phyloP scores from a whole-genome alignment of 53 echinoderm and acorn worm genomes.

The Apostichopus leukothele region DNA sequence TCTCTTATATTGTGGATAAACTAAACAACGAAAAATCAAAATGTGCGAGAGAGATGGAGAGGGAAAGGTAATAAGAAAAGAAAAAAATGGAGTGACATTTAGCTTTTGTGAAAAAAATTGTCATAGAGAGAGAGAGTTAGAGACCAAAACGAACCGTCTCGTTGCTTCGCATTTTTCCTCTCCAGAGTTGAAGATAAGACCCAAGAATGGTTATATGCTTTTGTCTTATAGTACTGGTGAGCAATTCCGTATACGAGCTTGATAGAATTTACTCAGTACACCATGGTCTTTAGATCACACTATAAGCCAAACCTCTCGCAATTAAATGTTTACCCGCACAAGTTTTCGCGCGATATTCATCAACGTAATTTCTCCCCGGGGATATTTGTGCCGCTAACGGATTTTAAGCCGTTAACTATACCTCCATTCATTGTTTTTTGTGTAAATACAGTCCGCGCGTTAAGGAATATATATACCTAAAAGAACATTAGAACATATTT shows the following conservation, averaged over 20 bases:
- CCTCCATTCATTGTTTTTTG: conserved; percentile 45
- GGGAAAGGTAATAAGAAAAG: background rate
- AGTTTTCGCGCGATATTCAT: conserved; percentile 38
- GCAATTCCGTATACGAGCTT: background rate
- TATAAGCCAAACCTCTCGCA: conserved; percentile 17
- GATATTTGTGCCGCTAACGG: conserved; percentile 45
- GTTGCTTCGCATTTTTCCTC: too few relatives aligned
- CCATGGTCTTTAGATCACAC: too few relatives aligned
- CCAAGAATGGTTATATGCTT: too few relatives aligned
- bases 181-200: too few relatives aligned
- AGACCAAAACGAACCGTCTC: too few relatives aligned
- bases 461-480: background rate
- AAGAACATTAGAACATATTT: conserved; percentile 9
- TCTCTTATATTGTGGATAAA: too few relatives aligned
- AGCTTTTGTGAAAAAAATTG: too few relatives aligned
- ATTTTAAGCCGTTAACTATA: conserved; percentile 44
- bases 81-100: too few relatives aligned
- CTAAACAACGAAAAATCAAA: too few relatives aligned
- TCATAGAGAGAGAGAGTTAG: too few relatives aligned
- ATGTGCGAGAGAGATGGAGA: too few relatives aligned
- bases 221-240: background rate
- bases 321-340: conserved; percentile 44
- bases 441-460: conserved; percentile 39
- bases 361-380: conserved; percentile 46
- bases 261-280: conserved; percentile 13